phyloP scores from a whole-genome alignment of 92 coral and sea anemone genomes.

The Zoanthus sociatus region DNA sequence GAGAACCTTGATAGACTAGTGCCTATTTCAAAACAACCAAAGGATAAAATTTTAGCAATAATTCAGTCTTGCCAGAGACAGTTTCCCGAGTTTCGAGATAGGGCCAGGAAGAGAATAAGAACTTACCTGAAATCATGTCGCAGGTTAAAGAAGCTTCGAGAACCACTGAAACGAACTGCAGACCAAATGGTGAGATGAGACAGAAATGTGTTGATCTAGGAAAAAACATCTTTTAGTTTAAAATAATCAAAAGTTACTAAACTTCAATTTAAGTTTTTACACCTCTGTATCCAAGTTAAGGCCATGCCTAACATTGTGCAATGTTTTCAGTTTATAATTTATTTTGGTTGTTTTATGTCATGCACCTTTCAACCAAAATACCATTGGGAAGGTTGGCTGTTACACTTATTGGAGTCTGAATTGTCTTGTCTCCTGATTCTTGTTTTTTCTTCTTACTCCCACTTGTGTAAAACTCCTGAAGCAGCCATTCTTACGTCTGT shows the following conservation, averaged over 20 bases:
- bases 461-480: too few relatives aligned
- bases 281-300: too few relatives aligned
- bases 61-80: constrained; percentile 98
- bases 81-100: constrained; percentile 98
- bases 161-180: constrained; percentile 95
- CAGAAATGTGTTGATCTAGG: neutral
- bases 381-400: too few relatives aligned
- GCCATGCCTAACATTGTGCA: too few relatives aligned
- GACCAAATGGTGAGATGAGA: constrained; percentile 89
- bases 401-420: too few relatives aligned
- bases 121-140: constrained; percentile 96
- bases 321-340: too few relatives aligned
- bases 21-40: constrained; percentile 98
- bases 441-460: too few relatives aligned
- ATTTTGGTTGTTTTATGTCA: too few relatives aligned
- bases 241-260: neutral
- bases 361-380: too few relatives aligned
- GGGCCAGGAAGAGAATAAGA: constrained; percentile 96
- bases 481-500: too few relatives aligned
- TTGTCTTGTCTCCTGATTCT: too few relatives aligned
- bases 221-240: neutral
- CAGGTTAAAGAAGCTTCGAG: constrained; percentile 92
- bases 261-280: too few relatives aligned
- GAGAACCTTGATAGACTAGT: constrained; percentile 98
- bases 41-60: constrained; percentile 95